Conservation (phyloP, 2,888 invertebrate genomes). For the Hedychridium roseum region DNA sequence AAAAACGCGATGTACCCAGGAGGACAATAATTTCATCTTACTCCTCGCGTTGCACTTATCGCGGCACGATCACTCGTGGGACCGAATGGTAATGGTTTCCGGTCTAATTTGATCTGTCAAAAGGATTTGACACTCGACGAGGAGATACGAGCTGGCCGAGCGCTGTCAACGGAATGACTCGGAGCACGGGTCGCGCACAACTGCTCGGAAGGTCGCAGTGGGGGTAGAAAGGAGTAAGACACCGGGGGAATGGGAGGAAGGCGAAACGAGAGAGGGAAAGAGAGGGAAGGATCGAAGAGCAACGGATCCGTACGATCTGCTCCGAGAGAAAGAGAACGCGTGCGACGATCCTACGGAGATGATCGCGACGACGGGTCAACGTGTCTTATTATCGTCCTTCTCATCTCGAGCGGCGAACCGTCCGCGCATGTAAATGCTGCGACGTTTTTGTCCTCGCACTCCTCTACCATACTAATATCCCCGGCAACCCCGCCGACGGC, state of each 20-base stretch:
- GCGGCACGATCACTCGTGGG: constrained; percentile 7
- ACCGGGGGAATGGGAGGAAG: too few relatives aligned
- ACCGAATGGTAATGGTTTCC: background rate
- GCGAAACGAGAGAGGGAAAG: constrained; percentile 15
- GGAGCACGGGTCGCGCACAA: constrained; percentile 25
- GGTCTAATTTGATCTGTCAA: background rate
- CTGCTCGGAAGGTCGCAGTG: background rate
- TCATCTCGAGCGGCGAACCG: constrained; percentile 25
- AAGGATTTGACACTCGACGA: constrained; percentile 3
- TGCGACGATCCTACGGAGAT: constrained; percentile 7
- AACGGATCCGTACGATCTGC: background rate
- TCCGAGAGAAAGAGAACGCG: constrained; percentile 3
- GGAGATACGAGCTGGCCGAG: constrained; percentile 30
- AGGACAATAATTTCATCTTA: constrained; percentile 25
- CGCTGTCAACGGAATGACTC: constrained; percentile 55
- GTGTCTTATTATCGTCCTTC: constrained; percentile 29
- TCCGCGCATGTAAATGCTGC: constrained; percentile 30
- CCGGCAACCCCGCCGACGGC: constrained; percentile 24
- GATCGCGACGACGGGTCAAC: constrained; percentile 28
- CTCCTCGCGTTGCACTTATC: background rate
- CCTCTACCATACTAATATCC: constrained; percentile 33
- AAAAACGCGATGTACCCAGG: too few relatives aligned
- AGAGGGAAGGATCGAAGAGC: constrained; percentile 1
- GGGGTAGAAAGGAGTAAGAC: too few relatives aligned
- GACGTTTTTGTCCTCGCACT: constrained; percentile 22